Percentiles rank a stretch among this genome's conserved stretches.
phyloP scores from a whole-genome alignment of 2,113 vertebrate genomes.

The Pontoporia blainvillei region DNA sequence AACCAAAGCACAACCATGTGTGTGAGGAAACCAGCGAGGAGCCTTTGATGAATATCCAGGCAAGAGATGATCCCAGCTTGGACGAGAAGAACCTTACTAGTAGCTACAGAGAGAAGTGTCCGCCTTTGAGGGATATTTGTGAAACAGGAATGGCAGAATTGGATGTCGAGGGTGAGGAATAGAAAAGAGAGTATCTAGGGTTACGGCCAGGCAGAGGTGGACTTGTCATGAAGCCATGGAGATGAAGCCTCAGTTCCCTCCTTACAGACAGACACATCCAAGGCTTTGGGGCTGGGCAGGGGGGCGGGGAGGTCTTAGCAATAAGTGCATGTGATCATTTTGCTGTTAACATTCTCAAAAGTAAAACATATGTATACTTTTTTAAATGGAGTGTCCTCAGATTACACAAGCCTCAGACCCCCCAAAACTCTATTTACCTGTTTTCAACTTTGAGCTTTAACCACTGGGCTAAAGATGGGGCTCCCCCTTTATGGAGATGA shows the following conservation, averaged over 20 bases:
- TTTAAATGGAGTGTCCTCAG: background rate
- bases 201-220: too few species aligned
- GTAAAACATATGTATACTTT: background rate
- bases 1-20: fast-evolving
- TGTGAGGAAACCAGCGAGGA: fast-evolving
- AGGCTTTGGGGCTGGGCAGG: fast-evolving
- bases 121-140: background rate
- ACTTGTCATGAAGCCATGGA: fast-evolving
- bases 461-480: background rate
- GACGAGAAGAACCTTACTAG: fast-evolving
- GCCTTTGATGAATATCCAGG: fast-evolving
- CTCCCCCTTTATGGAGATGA: background rate
- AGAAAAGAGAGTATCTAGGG: background rate
- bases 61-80: fast-evolving
- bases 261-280: fast-evolving
- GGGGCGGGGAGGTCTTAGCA: background rate
- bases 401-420: background rate
- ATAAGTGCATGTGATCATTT: fast-evolving
- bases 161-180: background rate
- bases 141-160: background rate
- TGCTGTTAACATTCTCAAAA: background rate
- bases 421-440: background rate
- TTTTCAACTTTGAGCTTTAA: background rate
- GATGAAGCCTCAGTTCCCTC: background rate
- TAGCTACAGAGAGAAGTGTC: background rate